These are phyloP conservation scores for Spilogale gracilis DNA, from an alignment of 2,113 vertebrate genomes.

Conservation along the genomic window DNA sequence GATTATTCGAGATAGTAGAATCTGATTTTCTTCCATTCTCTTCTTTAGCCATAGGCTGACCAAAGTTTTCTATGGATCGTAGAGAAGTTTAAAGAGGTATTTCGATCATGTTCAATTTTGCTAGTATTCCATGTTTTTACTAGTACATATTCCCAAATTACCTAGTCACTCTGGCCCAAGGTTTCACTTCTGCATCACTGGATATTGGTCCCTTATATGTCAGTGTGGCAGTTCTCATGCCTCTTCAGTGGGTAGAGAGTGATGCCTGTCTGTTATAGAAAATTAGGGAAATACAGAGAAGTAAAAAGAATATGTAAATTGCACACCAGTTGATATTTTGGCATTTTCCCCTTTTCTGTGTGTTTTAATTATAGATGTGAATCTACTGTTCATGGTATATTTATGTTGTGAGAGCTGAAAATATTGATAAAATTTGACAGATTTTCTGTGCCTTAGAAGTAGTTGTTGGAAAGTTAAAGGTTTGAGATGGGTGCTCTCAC, in stretches of 20 bases:
- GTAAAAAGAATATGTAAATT: not conserved
- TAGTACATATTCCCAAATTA: not conserved
- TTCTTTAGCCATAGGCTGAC: not conserved
- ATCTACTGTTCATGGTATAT: not conserved
- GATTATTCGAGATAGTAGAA: not conserved
- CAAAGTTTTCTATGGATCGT: not conserved
- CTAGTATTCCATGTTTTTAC: not conserved
- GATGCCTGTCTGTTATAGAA: not conserved
- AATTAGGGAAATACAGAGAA: not conserved
- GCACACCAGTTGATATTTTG: not conserved
- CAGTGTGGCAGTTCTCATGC: not conserved
- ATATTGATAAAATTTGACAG: not conserved
- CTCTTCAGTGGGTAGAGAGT: not conserved
- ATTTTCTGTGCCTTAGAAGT: constrained; percentile 31
- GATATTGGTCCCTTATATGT: not conserved
- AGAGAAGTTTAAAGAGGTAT: not conserved
- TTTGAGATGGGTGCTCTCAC: not conserved
- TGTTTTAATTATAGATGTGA: not conserved
- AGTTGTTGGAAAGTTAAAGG: not conserved
- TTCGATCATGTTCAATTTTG: not conserved
- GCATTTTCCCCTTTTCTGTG: not conserved
- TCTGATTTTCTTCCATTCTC: constrained; percentile 21
- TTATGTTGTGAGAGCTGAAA: constrained; percentile 44
- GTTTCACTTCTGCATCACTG: not conserved
- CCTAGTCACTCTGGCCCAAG: not conserved